Conservation (phyloP, 2,888 invertebrate genomes). For the Adineta ricciae region DNA sequence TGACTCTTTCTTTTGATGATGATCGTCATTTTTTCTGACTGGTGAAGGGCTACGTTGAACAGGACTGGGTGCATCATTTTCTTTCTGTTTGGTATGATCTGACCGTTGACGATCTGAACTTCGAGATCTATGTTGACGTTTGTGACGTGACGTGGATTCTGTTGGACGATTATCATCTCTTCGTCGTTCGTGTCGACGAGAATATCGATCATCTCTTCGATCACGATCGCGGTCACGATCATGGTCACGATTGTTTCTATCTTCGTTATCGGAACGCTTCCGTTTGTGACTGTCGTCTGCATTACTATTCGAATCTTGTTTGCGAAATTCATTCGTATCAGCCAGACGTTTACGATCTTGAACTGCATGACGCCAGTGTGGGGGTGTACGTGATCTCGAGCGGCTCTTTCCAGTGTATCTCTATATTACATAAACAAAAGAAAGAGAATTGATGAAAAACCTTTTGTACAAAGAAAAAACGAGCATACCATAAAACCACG, state of each 20-base stretch:
- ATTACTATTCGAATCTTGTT: background rate
- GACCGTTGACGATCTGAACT: background rate
- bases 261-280: background rate
- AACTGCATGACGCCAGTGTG: constrained; percentile 23
- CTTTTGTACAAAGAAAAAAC: background rate
- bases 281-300: background rate
- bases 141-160: background rate
- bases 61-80: background rate
- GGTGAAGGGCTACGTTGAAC: background rate
- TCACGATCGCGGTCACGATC: background rate
- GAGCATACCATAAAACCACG: constrained; percentile 24
- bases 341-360: background rate
- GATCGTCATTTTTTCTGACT: background rate
- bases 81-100: background rate
- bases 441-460: background rate
- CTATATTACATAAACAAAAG: background rate
- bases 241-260: background rate
- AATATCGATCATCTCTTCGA: background rate
- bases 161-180: background rate
- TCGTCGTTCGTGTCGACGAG: background rate
- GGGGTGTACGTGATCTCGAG: constrained; percentile 29
- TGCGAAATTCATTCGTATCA: background rate
- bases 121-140: background rate
- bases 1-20: background rate
- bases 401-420: constrained; percentile 25